Conservation (phyloP, 2,113 vertebrate species). For the rabbit (Oryctolagus cuniculus) region DNA sequence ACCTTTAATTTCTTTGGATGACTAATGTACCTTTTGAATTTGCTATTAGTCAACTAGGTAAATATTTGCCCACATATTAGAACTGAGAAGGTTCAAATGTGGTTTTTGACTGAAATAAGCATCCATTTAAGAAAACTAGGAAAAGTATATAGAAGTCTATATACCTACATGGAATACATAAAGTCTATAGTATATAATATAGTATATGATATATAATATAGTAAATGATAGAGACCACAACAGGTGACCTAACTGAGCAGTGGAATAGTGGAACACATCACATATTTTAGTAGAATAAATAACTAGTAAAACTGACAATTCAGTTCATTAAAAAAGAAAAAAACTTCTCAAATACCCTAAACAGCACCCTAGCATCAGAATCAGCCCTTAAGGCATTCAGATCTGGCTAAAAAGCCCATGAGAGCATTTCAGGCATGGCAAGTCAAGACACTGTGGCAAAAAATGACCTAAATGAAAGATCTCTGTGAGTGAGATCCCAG, state of each 20-base stretch:
- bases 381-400: too few relatives aligned
- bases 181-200: too few relatives aligned
- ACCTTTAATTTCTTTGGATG: neutral
- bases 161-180: too few relatives aligned
- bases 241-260: neutral
- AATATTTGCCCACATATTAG: neutral
- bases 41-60: neutral
- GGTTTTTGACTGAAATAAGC: neutral
- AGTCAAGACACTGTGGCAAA: too few relatives aligned
- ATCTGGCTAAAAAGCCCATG: too few relatives aligned
- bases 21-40: neutral
- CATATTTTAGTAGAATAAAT: neutral
- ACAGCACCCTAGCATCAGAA: too few relatives aligned
- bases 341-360: too few relatives aligned
- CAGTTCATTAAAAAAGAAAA: neutral
- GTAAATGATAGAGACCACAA: neutral
- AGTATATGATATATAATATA: neutral
- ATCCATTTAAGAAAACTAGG: conserved; percentile 40
- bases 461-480: too few relatives aligned
- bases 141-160: neutral
- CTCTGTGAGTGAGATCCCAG: too few relatives aligned
- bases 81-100: neutral
- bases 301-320: neutral
- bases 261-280: neutral
- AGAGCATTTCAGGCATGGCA: too few relatives aligned